Evolutionary conservation across 2,113 vertebrate species (phyloP).

Genomic region (Entosphenus tridentatus): DNA sequence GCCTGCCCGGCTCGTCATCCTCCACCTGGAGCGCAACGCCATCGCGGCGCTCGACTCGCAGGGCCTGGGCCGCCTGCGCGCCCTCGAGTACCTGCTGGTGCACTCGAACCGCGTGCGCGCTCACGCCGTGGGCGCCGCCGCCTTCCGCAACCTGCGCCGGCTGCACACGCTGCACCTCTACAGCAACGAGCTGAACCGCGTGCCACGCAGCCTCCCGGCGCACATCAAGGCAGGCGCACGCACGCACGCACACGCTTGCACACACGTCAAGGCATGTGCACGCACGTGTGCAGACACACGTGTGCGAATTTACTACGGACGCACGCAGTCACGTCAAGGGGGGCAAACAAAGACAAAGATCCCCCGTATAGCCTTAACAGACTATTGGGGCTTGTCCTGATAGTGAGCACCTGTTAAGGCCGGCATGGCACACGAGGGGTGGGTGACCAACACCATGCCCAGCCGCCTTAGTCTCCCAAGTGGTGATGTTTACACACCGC

Average conservation of each 20-base stretch:
- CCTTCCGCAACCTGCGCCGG: slow-evolving; percentile 77
- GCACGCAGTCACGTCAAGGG: too few relatives aligned
- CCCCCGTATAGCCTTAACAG: too few relatives aligned
- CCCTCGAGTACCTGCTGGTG: slow-evolving; percentile 74
- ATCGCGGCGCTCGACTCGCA: slow-evolving; percentile 45
- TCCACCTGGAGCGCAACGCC: slow-evolving; percentile 80
- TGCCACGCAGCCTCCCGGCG: slow-evolving; percentile 62
- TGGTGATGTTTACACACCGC: too few relatives aligned
- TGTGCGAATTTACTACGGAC: too few relatives aligned
- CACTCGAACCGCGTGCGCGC: slow-evolving; percentile 77
- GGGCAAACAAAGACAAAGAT: too few relatives aligned
- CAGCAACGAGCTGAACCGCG: slow-evolving; percentile 68
- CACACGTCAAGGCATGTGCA: too few relatives aligned
- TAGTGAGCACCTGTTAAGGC: too few relatives aligned
- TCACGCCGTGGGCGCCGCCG: slow-evolving; percentile 44
- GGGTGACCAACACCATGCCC: too few relatives aligned
- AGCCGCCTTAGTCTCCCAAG: too few relatives aligned
- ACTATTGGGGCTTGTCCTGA: too few relatives aligned
- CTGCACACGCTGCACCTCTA: slow-evolving; percentile 88
- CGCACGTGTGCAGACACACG: too few relatives aligned
- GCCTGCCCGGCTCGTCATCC: slow-evolving; percentile 58
- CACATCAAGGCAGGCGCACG: slow-evolving; percentile 27
- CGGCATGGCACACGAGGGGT: too few relatives aligned
- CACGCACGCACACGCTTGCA: not conserved
- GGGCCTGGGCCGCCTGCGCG: slow-evolving; percentile 44